Base-by-base conservation (phyloP, 1,140 invertebrate species). In the Berghia stephanieae region DNA sequence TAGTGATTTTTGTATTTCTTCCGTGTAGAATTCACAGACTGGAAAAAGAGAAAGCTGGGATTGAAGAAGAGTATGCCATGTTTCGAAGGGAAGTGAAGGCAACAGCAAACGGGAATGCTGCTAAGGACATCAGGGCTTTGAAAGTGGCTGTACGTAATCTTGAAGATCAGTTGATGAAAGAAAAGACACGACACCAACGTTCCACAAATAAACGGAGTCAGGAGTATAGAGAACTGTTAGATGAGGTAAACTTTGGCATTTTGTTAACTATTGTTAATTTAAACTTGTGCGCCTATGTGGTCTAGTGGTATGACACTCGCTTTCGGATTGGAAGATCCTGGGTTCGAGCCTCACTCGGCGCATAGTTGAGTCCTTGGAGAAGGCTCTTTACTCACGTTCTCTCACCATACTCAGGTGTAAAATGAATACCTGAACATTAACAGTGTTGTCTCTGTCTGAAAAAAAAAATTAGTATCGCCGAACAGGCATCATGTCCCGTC, bases 191-290 rank as follows among this genome's bases (percentile, higher is more conserved):
- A 57, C 83, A 88, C 71, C 88, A 89, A 70, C 77, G 86, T 43
- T 78, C 81, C 10, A 77, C 82, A 13, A 84, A 78, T 52, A 88
- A 87, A 77, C 80, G 84, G 34, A 79, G 83, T 46, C 84, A 88
- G 57, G 86, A 89, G 77, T 87, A 87, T 49, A 82, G 86, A 60
- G 83, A 86, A 68, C 70, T 89, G 21, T 60, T 86, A 8, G 83
- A 87, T 27, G 88, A 89, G 85, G 88, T 89, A 76, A 40, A 1
- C n/a, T n/a, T n/a, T n/a, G n/a, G n/a, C n/a, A n/a, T n/a, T n/a
- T n/a, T n/a, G n/a, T n/a, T n/a, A n/a, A n/a, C n/a, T n/a, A n/a
- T n/a, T n/a, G n/a, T n/a, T n/a, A n/a, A n/a, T n/a, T n/a, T n/a
- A n/a, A n/a, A n/a, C n/a, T n/a, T n/a, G n/a, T n/a, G n/a, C n/a